Percentiles rank a stretch among this genome's conserved stretches.
Conservation (phyloP, 2,888 invertebrate species). For the Caenorhabditis drosophilae region DNA sequence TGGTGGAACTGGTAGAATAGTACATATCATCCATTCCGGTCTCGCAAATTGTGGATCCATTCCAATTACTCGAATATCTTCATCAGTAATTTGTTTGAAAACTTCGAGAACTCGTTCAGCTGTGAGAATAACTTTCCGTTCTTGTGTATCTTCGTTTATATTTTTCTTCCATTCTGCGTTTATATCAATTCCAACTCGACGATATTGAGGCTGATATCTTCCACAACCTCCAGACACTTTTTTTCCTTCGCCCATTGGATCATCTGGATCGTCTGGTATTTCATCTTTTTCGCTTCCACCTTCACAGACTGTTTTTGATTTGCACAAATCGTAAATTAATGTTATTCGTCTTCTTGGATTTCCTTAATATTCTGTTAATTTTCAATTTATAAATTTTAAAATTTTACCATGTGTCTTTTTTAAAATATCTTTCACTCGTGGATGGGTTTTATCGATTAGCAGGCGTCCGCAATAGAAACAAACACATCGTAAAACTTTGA, state of each 20-base stretch:
- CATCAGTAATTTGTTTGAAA: constrained; percentile 88
- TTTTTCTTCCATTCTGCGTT: constrained; percentile 95
- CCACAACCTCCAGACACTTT: constrained; percentile 85
- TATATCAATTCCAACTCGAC: constrained; percentile 87
- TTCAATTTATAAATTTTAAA: too few relatives aligned
- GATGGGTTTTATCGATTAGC: constrained; percentile 89
- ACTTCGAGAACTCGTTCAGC: constrained; percentile 98
- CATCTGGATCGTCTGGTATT: constrained; percentile 24
- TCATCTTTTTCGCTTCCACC: constrained; percentile 83
- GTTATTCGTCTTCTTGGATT: constrained; percentile 91
- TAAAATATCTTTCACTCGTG: constrained; percentile 90
- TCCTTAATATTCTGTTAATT: constrained; percentile 11
- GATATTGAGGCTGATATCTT: constrained; percentile 91
- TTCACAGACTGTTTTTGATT: constrained; percentile 96
- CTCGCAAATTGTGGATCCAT: constrained; percentile 89
- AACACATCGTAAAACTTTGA: constrained; percentile 75
- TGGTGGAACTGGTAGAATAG: constrained; percentile 95
- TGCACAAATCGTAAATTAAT: constrained; percentile 95
- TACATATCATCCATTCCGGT: constrained; percentile 99
- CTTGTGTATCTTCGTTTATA: constrained; percentile 90
- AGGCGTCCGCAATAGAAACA: constrained; percentile 93
- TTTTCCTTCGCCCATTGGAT: constrained; percentile 24
- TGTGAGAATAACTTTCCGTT: constrained; percentile 88
- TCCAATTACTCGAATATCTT: constrained; percentile 85
- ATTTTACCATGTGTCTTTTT: constrained; percentile 82